Conservation (phyloP, 2,888 invertebrate species). For the Hymenopus coronatus region DNA sequence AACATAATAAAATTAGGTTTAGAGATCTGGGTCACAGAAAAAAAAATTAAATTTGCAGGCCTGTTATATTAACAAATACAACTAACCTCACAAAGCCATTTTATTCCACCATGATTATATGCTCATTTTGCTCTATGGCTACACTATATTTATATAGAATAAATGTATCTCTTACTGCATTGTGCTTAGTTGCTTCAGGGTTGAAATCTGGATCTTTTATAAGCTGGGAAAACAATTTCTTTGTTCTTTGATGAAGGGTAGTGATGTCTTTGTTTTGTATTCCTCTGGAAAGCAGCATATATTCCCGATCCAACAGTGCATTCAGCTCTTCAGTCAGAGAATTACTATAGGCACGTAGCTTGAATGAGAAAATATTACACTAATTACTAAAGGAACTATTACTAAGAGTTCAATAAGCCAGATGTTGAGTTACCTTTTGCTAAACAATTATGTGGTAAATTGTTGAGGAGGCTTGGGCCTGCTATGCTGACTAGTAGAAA, state of each 20-base stretch:
- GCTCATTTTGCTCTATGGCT: background rate
- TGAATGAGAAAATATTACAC: background rate
- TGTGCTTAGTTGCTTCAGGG: constrained; percentile 52
- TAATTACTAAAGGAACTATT: background rate
- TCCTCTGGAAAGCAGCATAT: constrained; percentile 64
- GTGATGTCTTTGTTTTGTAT: constrained; percentile 57
- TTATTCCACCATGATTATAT: background rate
- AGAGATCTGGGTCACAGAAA: no score
- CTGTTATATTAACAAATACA: no score
- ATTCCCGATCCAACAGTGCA: constrained; percentile 68
- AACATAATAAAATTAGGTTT: no score
- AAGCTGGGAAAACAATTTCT: constrained; percentile 50
- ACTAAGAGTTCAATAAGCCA: no score
- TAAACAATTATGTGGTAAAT: no score
- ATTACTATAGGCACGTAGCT: background rate
- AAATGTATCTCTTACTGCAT: background rate
- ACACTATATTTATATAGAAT: background rate
- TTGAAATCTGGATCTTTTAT: constrained; percentile 59
- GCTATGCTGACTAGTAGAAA: no score
- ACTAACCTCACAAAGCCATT: no score
- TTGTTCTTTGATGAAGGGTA: constrained; percentile 64
- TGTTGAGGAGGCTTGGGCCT: no score
- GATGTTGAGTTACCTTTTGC: no score
- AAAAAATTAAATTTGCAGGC: no score
- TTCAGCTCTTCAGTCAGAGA: constrained; percentile 55